Evolutionary conservation across 1,140 invertebrate species (phyloP).

Genomic region (Sitophilus oryzae): DNA sequence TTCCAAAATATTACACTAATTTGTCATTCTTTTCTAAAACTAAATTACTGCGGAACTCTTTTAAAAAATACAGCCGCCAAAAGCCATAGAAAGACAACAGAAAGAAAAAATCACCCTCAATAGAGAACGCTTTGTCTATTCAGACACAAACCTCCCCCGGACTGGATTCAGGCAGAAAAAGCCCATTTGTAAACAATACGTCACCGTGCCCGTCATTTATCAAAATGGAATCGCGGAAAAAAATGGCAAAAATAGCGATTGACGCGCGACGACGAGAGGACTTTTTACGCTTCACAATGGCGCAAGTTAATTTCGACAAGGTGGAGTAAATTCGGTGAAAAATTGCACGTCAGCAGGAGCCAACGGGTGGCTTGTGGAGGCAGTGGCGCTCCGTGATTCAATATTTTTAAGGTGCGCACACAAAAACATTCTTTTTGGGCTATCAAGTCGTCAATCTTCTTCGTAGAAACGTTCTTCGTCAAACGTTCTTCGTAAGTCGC

Average conservation of each 20-base stretch:
- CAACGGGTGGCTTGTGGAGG: background rate
- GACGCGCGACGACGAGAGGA: background rate
- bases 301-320: conserved; percentile 15
- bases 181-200: conserved; percentile 7
- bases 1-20: too few species aligned
- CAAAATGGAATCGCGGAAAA: conserved; percentile 1
- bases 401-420: background rate
- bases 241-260: background rate
- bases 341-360: conserved; percentile 6
- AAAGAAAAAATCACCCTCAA: too few species aligned
- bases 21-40: too few species aligned
- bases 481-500: too few species aligned
- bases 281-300: conserved; percentile 11
- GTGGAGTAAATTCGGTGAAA: conserved; percentile 15
- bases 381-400: background rate
- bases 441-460: too few species aligned
- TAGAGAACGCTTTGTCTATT: too few species aligned
- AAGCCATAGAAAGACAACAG: too few species aligned
- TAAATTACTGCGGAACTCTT: too few species aligned
- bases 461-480: too few species aligned
- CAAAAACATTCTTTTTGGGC: background rate
- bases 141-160: too few species aligned
- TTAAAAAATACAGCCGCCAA: too few species aligned
- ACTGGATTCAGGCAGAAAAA: background rate
- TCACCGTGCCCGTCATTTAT: background rate